A percentile compares a stretch with the other conserved stretches of the same genome.
Conservation (phyloP, 2,797 vertebrate species). For the Eospalax fontanierii region DNA sequence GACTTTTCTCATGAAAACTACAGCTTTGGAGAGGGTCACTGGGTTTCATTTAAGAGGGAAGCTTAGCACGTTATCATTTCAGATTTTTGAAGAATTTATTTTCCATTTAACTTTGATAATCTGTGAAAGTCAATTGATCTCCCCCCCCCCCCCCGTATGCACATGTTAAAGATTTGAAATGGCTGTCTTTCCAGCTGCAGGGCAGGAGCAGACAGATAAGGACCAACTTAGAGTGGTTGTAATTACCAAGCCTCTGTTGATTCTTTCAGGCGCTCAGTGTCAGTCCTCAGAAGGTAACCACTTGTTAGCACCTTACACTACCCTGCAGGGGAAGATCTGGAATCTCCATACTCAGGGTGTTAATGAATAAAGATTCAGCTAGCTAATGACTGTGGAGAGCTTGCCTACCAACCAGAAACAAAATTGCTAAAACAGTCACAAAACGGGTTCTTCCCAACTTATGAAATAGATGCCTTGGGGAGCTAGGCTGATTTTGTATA, state of each 20-base stretch:
- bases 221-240: not conserved
- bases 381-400: not conserved
- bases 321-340: not conserved
- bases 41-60: slow-evolving; percentile 8
- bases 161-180: slow-evolving; percentile 23
- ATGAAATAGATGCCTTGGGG: not conserved
- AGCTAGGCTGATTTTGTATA: not conserved
- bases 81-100: slow-evolving; percentile 2
- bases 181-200: slow-evolving; percentile 45
- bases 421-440: slow-evolving; percentile 45
- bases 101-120: slow-evolving; percentile 29
- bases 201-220: not conserved
- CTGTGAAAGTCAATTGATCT: not conserved
- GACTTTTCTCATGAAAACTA: not conserved
- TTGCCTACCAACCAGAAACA: slow-evolving; percentile 55
- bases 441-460: not conserved
- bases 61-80: not conserved
- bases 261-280: not conserved
- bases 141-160: not conserved
- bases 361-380: slow-evolving; percentile 53
- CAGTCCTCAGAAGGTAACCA: slow-evolving; percentile 23
- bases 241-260: not conserved
- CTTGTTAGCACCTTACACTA: not conserved
- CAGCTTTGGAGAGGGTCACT: not conserved
- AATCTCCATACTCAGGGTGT: not conserved